Percentiles rank a stretch among this genome's conserved stretches.
Conservation (phyloP, 2,113 vertebrate genomes). For the Aphyosemion australe region DNA sequence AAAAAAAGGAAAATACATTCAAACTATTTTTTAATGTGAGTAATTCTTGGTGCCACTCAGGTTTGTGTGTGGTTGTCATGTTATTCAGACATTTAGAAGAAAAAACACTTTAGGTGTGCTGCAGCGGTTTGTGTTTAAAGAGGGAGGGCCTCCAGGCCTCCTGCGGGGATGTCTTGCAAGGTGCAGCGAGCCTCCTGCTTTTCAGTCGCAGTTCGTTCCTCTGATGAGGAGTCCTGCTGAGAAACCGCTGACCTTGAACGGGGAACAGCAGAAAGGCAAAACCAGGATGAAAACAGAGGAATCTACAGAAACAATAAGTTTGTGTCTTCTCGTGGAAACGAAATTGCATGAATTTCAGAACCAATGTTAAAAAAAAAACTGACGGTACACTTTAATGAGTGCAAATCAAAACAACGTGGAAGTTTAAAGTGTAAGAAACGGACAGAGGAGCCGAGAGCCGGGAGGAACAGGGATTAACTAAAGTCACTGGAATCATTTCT, state of each 20-base stretch:
- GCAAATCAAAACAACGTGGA: not conserved
- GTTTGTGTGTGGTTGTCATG: not conserved
- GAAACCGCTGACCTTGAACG: constrained; percentile 36
- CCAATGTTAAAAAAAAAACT: too few relatives aligned
- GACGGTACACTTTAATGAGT: not conserved
- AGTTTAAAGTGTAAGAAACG: not conserved
- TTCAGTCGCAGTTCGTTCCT: constrained; percentile 19
- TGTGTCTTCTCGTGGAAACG: not conserved
- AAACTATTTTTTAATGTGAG: not conserved
- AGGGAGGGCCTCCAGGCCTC: not conserved
- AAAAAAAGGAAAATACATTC: too few relatives aligned
- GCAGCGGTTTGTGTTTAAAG: not conserved
- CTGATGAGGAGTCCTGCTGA: constrained; percentile 31
- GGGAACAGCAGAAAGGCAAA: constrained; percentile 9
- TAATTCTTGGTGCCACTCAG: not conserved
- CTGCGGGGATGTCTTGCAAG: constrained; percentile 8
- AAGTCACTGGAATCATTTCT: not conserved
- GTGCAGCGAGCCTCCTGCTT: constrained; percentile 13
- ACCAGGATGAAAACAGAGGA: not conserved
- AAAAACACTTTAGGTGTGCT: not conserved
- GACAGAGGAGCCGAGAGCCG: not conserved
- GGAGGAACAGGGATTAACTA: not conserved
- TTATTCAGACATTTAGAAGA: not conserved
- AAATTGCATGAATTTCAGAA: too few relatives aligned
- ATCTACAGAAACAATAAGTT: not conserved